A percentile compares a stretch with the other conserved stretches of the same genome.
Evolutionary conservation across 2,888 invertebrate genomes (phyloP).

Genomic region (Cordilura impudica): DNA sequence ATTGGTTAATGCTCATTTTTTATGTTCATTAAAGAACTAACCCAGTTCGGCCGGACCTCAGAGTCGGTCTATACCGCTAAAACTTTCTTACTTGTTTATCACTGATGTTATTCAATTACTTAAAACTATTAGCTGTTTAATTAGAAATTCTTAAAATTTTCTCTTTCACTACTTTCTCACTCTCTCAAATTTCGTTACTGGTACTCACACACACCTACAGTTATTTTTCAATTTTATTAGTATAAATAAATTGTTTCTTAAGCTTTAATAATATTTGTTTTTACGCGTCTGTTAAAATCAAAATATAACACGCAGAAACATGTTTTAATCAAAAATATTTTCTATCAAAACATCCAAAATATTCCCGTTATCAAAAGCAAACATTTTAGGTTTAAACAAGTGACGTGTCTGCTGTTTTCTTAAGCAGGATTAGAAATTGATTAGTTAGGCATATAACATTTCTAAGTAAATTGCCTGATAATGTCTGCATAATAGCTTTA

Average conservation of each 20-base stretch:
- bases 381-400: background rate
- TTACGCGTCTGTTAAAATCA: background rate
- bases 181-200: too few relatives aligned
- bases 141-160: too few relatives aligned
- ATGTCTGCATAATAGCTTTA: conserved; percentile 20
- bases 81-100: too few relatives aligned
- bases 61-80: too few relatives aligned
- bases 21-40: too few relatives aligned
- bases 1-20: too few relatives aligned
- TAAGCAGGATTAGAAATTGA: conserved; percentile 27
- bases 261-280: conserved; percentile 1
- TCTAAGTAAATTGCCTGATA: conserved; percentile 49
- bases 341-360: background rate
- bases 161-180: too few relatives aligned
- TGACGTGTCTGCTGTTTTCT: background rate
- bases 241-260: background rate
- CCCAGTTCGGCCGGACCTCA: too few relatives aligned
- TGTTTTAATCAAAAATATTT: conserved; percentile 9
- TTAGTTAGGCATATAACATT: conserved; percentile 38
- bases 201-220: too few relatives aligned
- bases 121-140: too few relatives aligned
- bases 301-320: conserved; percentile 22
- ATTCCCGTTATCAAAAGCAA: background rate
- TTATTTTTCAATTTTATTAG: too few relatives aligned
- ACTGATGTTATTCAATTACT: too few relatives aligned